These are phyloP conservation scores for Himalopsyche japonica DNA, from an alignment of 2,888 invertebrate species.

Conservation along the genomic window DNA sequence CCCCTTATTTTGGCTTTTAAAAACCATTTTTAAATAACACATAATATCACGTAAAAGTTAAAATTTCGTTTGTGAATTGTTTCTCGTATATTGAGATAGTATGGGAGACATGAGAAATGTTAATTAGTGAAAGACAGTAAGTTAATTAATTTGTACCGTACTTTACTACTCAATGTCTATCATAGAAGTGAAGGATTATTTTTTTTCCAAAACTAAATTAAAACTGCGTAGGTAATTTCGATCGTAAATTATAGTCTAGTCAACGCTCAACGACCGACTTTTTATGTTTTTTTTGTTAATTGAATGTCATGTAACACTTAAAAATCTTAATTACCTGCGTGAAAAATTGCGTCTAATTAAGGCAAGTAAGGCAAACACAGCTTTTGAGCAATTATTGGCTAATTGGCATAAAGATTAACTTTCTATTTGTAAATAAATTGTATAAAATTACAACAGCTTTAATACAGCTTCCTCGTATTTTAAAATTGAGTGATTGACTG, in stretches of 20 bases:
- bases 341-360: not conserved
- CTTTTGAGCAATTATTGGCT: not conserved
- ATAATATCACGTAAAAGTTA: too few relatives aligned
- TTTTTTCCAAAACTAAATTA: too few relatives aligned
- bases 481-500: not conserved
- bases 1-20: too few relatives aligned
- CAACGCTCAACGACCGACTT: not conserved
- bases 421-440: not conserved
- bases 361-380: not conserved
- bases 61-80: too few relatives aligned
- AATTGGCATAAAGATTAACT: not conserved
- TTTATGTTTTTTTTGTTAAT: not conserved
- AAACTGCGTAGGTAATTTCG: too few relatives aligned
- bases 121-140: too few relatives aligned
- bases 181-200: too few relatives aligned
- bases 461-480: not conserved
- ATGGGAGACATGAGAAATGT: too few relatives aligned
- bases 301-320: not conserved
- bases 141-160: too few relatives aligned
- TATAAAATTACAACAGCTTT: not conserved
- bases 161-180: too few relatives aligned
- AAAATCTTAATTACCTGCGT: not conserved
- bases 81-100: too few relatives aligned
- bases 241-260: not conserved
- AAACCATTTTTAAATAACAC: too few relatives aligned